Evolutionary conservation across 2,113 vertebrate genomes (phyloP).

Genomic region (Pseudorhombus dupliciocellatus): DNA sequence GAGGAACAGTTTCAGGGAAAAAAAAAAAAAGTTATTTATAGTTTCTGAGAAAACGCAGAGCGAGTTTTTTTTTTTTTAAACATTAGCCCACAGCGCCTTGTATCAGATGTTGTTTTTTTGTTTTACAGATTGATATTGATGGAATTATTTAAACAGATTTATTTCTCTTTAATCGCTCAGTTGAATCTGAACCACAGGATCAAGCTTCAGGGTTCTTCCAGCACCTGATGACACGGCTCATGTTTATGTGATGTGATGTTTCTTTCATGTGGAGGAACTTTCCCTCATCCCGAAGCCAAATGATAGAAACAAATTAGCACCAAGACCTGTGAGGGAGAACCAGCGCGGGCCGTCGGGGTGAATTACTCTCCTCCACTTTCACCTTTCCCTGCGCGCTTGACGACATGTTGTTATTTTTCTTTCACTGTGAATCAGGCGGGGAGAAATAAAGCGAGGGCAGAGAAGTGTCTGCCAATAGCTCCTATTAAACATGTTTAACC

Average conservation of each 20-base stretch:
- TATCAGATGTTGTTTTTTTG: too few relatives aligned
- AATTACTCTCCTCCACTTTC: neutral
- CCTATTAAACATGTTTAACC: conserved; percentile 60
- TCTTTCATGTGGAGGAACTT: conserved; percentile 44
- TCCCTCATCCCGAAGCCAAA: conserved; percentile 46
- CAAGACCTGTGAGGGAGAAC: too few relatives aligned
- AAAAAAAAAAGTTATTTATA: neutral
- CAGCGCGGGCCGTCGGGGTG: too few relatives aligned
- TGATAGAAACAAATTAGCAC: conserved; percentile 40
- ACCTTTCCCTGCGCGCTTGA: neutral
- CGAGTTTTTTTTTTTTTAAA: too few relatives aligned
- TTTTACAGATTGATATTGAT: neutral
- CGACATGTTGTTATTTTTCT: conserved; percentile 43
- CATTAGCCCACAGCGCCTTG: too few relatives aligned
- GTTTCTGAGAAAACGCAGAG: neutral
- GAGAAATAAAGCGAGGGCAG: conserved; percentile 13
- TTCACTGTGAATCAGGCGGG: conserved; percentile 48
- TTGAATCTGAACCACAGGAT: neutral
- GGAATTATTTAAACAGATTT: neutral
- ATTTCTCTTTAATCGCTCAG: neutral
- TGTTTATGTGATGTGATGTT: conserved; percentile 40
- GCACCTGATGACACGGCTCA: neutral
- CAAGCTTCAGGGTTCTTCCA: too few relatives aligned
- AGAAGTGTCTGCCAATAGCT: conserved; percentile 47
- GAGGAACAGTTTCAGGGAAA: neutral